phyloP scores from a whole-genome alignment of 1,140 invertebrate genomes.

The Solenopsis invicta region DNA sequence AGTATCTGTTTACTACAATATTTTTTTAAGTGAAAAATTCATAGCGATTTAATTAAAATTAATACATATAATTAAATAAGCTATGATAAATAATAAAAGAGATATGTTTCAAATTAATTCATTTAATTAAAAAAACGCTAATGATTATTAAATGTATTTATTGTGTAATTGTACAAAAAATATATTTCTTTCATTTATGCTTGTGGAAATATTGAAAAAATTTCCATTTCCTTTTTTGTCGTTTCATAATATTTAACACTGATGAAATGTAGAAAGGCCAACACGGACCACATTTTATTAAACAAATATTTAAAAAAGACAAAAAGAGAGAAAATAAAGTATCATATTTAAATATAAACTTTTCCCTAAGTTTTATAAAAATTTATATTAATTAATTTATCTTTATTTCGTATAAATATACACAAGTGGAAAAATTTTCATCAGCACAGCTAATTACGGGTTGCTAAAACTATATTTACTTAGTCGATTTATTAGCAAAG shows the following conservation, averaged over 20 bases:
- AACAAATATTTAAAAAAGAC: background rate
- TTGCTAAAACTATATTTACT: no score
- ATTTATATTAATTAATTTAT: background rate
- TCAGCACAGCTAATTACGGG: no score
- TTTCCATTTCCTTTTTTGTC: background rate
- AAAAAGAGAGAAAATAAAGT: background rate
- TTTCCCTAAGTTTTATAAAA: background rate
- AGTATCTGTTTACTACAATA: background rate
- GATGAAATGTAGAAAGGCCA: background rate
- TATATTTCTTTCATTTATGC: background rate
- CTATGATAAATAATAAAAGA: no score
- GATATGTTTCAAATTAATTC: background rate
- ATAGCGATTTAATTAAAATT: background rate
- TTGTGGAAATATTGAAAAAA: background rate
- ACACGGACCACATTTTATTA: background rate
- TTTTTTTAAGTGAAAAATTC: background rate
- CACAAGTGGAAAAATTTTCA: no score
- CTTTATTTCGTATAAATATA: background rate
- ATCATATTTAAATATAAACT: background rate
- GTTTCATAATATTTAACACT: background rate
- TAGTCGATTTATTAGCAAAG: no score
- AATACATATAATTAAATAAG: no score
- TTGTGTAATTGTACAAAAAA: background rate
- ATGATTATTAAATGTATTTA: background rate
- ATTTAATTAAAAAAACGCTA: background rate